Base-by-base conservation (phyloP, 2,888 invertebrate species). In the Heliconius erato region DNA sequence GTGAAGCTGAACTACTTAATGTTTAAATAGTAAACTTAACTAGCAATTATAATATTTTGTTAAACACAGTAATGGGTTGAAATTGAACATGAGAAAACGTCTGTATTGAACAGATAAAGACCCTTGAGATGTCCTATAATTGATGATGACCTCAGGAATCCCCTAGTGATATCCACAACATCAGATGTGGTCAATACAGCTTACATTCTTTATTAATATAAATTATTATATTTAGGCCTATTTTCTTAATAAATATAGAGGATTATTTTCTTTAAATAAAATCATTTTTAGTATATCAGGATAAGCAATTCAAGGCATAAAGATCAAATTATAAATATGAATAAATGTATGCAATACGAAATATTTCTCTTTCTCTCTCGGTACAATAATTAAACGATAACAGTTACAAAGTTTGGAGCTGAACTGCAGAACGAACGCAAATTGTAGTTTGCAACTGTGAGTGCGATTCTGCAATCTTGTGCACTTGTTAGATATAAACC, bases 371-470 rank as follows among this genome's bases (percentile, higher is more conserved):
- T 26, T 77, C 26, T 77, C 35, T 28, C 54, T 49, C 63, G 59
- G 76, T 69, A 32, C 54, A 78, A 71, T 77, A 81, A 81, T 81
- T 81, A 81, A 81, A 78, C 77, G 77, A 81, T 81, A 81, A 81
- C 77, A 80, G 80, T 80, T 68, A 63, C 74, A 74, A 76, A 77
- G 68, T 82, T 82, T 32, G 40, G 49, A 71, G 79, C 74, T 74
- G 44, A 71, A 82, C 74, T 74, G 44, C 40, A 68, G 44, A 82
- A 74, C 74, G 28, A 80, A 78, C 74, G 78, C 63, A 80, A 74
- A 82, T 79, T 78, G 67, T n/a, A 84, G 82, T 84, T 84, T 69
- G 59, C n/a, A 83, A 82, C 78, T 81, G 78, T 12, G n/a, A 79
- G 78, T 74, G 79, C 79, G 26, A 76, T 68, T 76, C 69, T 74